phyloP scores from a whole-genome alignment of 2,888 invertebrate genomes.

The Lissonota sp. region DNA sequence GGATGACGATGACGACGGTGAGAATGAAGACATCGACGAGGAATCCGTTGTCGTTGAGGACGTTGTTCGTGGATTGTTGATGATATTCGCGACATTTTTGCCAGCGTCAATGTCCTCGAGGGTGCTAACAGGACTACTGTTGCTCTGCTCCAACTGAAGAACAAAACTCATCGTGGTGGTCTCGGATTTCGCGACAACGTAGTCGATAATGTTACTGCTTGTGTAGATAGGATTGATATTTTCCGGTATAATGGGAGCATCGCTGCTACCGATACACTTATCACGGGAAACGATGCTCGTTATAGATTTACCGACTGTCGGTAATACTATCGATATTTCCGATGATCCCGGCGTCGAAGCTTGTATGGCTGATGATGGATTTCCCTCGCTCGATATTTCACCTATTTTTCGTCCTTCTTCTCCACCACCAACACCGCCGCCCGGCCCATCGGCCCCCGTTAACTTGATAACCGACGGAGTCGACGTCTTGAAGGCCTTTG shows the following conservation, averaged over 20 bases:
- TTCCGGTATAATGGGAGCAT: slow-evolving; percentile 41
- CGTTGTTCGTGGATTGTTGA: slow-evolving; percentile 19
- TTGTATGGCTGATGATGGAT: slow-evolving; percentile 68
- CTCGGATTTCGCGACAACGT: slow-evolving; percentile 57
- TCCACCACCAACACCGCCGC: slow-evolving; percentile 80
- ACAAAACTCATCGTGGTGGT: slow-evolving; percentile 59
- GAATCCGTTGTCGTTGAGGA: slow-evolving; percentile 41
- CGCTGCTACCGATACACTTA: slow-evolving; percentile 43
- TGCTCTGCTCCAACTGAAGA: slow-evolving; percentile 16
- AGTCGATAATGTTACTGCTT: slow-evolving; percentile 44
- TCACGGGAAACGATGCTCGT: slow-evolving; percentile 27
- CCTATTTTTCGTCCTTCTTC: neutral
- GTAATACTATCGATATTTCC: slow-evolving; percentile 25
- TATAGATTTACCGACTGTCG: slow-evolving; percentile 19
- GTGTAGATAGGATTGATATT: slow-evolving; percentile 7
- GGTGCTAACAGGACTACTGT: no score
- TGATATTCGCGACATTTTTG: slow-evolving; percentile 35
- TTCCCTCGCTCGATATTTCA: slow-evolving; percentile 67
- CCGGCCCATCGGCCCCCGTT: slow-evolving; percentile 81
- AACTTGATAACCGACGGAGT: slow-evolving; percentile 83
- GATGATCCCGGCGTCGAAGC: slow-evolving; percentile 11
- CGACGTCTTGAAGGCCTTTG: slow-evolving; percentile 83
- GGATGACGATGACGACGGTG: slow-evolving; percentile 37
- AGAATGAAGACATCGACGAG: slow-evolving; percentile 44
- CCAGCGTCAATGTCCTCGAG: slow-evolving; percentile 53